phyloP scores from a whole-genome alignment of 1,140 invertebrate genomes.

The Carposina sasakii region DNA sequence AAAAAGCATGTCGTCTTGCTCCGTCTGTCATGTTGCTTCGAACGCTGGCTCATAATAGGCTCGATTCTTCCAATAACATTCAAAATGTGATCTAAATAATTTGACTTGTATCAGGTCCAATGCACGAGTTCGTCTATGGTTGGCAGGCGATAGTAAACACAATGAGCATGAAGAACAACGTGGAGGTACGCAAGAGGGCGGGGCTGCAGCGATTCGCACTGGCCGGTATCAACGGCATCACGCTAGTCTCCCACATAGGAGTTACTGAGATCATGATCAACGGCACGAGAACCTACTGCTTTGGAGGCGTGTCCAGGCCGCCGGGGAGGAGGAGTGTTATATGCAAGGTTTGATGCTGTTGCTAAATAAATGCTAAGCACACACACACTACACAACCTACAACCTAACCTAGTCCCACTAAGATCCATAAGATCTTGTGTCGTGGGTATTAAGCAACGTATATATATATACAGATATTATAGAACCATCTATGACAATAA shows the following conservation, averaged over 20 bases:
- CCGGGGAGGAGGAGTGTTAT: conserved; percentile 55
- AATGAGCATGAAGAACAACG: conserved; percentile 67
- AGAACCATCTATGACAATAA: no score
- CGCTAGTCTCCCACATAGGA: conserved; percentile 55
- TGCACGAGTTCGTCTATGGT: conserved; percentile 64
- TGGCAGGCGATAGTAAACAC: conserved; percentile 65
- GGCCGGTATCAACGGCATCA: conserved; percentile 61
- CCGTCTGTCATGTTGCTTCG: no score
- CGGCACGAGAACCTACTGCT: conserved; percentile 58
- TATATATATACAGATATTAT: no score
- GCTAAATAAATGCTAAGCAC: no score
- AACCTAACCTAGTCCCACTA: no score
- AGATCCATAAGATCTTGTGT: no score
- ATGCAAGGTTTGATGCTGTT: conserved; percentile 61
- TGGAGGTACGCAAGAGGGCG: conserved; percentile 60
- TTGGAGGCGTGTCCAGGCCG: conserved; percentile 54
- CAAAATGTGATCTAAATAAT: no score
- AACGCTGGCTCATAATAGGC: no score
- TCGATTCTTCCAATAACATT: no score
- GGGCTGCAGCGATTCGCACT: conserved; percentile 57
- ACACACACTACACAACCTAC: no score
- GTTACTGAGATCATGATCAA: conserved; percentile 67
- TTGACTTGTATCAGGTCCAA: conserved; percentile 37
- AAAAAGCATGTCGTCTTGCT: no score
- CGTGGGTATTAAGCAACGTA: no score